Evolutionary conservation across 2,797 vertebrate species (phyloP).

Genomic region (Parauchenoglanis punctatus): DNA sequence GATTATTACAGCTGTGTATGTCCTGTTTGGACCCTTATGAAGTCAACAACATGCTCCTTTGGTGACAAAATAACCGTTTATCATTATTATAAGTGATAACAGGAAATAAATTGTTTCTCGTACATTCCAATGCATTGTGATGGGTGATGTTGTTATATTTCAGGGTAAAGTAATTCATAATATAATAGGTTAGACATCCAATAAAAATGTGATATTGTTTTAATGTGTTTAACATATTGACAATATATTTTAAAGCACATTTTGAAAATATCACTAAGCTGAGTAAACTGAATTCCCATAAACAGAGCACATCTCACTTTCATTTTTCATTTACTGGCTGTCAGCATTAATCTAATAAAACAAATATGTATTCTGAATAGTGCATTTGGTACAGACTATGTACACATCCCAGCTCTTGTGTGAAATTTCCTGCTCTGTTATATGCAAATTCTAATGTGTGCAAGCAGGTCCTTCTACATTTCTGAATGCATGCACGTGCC

Average conservation of each 20-base stretch:
- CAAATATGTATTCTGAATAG: background rate
- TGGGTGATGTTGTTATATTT: no score
- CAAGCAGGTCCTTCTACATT: background rate
- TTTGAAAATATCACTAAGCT: background rate
- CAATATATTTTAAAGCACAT: background rate
- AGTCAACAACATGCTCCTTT: background rate
- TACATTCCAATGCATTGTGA: no score
- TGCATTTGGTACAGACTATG: background rate
- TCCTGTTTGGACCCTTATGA: background rate
- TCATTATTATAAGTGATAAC: background rate
- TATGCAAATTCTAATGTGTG: background rate
- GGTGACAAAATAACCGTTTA: background rate
- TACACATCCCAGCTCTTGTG: background rate
- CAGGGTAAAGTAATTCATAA: background rate
- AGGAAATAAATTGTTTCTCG: no score
- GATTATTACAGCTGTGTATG: no score
- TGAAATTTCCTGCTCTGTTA: background rate
- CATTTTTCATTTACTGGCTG: background rate
- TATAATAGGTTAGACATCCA: background rate
- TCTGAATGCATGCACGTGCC: slow-evolving; percentile 11
- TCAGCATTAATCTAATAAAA: background rate
- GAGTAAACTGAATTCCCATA: background rate
- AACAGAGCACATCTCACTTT: slow-evolving; percentile 17
- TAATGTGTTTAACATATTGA: background rate
- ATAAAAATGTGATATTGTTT: background rate